Evolutionary conservation across 2,113 vertebrate genomes (phyloP), one percentile per base, ranked within the genome.

Genomic region (Sakesphorus luctuosus): DNA sequence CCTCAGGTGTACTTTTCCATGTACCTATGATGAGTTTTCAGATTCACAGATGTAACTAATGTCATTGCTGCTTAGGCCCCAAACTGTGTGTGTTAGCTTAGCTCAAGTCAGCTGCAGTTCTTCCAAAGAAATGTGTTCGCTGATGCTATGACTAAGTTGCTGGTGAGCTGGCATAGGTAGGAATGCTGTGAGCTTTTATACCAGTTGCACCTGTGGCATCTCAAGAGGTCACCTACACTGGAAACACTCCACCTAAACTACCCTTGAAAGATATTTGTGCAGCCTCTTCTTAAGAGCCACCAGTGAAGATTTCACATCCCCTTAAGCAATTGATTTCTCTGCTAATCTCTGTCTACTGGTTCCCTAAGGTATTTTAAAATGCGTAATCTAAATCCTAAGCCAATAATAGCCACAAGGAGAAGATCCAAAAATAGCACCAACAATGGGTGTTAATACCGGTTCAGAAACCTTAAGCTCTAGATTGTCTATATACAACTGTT

Each of bases 301-400:
- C 38, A 38, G 40, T 40, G 68, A 84, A 83, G 44, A 46, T 44
- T 78, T 91, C 58, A 47, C 13, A 72, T 55, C 15, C 13, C 23
- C 72, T 85, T 83, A 72, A 83, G 82, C 75, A 87, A 90, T 8
- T 69, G 81, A 93, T 90, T 94, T 89, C 78, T 81, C 25, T 67
- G 68, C 47, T 91, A 84, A 75, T 47, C 26, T 94, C 86, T 82
- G n/a, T 84, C 59, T 36, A 20, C 49, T 53, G 16, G 23, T 76
- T 83, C 78, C 36, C 62, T 83, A 52, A 77, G 58, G 67, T 94
- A 79, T 89, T 96, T 93, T 65, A 85, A 94, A 93, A 84, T 67
- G 35, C 55, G 90, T 83, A 80, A 77, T 93, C 63, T 88, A 83
- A 95, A 86, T 72, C 71, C 67, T 76, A 94, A 88, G n/a, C 63